Conservation (phyloP, 2,888 invertebrate species). For the Euspilapteryx auroguttella region DNA sequence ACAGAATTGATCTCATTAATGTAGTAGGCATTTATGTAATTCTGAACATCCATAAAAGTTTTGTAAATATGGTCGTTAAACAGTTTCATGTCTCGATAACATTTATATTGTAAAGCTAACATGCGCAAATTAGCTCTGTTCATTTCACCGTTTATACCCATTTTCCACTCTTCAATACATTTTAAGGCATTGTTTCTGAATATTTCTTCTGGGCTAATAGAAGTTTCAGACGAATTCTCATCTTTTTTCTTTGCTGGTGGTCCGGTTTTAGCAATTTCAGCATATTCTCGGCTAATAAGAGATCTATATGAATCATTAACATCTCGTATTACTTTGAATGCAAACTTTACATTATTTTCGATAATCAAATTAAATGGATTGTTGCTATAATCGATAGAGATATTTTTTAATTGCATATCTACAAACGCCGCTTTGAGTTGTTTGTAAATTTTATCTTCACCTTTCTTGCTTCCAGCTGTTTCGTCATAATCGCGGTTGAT, state of each 20-base stretch:
- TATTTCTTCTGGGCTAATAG: slow-evolving; percentile 23
- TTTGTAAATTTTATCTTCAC: slow-evolving; percentile 37
- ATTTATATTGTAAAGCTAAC: slow-evolving; percentile 29
- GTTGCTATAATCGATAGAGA: slow-evolving; percentile 33
- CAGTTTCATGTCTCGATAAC: slow-evolving; percentile 37
- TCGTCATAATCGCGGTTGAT: slow-evolving; percentile 32
- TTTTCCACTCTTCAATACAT: slow-evolving; percentile 60
- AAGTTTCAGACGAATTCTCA: slow-evolving; percentile 19
- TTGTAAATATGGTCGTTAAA: slow-evolving; percentile 36
- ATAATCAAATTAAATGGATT: slow-evolving; percentile 42
- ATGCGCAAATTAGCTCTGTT: slow-evolving; percentile 46
- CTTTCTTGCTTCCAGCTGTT: slow-evolving; percentile 25
- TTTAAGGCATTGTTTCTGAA: slow-evolving; percentile 38
- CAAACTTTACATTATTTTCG: slow-evolving; percentile 40
- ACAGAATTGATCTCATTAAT: slow-evolving; percentile 46
- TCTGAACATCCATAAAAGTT: slow-evolving; percentile 41
- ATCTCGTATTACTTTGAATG: slow-evolving; percentile 31
- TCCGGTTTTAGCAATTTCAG: slow-evolving; percentile 29
- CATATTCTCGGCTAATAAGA: slow-evolving; percentile 31
- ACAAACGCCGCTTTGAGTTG: slow-evolving; percentile 29
- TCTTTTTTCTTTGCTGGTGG: slow-evolving; percentile 31
- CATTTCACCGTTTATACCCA: slow-evolving; percentile 59
- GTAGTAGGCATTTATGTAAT: slow-evolving; percentile 44
- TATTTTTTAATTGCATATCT: slow-evolving; percentile 34
- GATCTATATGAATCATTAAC: slow-evolving; percentile 28